A percentile compares a stretch with the other conserved stretches of the same genome.
Conservation (phyloP, 2,888 invertebrate genomes). For the Nomada flava region DNA sequence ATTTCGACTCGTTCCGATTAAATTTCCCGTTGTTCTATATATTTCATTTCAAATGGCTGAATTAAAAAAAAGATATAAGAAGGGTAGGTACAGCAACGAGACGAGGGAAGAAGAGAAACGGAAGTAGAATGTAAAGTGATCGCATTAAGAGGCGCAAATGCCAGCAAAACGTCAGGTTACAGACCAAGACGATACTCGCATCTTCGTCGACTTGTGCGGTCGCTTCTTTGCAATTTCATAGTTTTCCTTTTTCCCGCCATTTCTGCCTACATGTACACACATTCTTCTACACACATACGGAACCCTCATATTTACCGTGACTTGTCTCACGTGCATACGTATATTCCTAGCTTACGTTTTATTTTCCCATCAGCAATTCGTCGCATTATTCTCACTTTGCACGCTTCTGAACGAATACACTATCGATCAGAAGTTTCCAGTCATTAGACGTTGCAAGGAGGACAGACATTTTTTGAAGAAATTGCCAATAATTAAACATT, state of each 20-base stretch:
- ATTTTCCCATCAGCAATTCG: slow-evolving; percentile 29
- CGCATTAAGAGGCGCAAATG: slow-evolving; percentile 43
- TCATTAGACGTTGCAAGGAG: too few relatives aligned
- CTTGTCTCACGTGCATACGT: slow-evolving; percentile 28
- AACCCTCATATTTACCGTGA: neutral
- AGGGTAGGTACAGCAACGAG: neutral
- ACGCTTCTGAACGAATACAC: too few relatives aligned
- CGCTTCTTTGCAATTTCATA: slow-evolving; percentile 60
- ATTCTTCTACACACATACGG: neutral
- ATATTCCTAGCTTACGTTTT: slow-evolving; percentile 6
- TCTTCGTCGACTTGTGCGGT: slow-evolving; percentile 68
- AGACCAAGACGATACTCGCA: slow-evolving; percentile 32
- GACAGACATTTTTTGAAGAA: too few relatives aligned
- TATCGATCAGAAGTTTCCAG: too few relatives aligned
- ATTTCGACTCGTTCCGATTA: neutral
- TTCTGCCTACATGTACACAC: neutral
- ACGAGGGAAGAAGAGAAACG: slow-evolving; percentile 29
- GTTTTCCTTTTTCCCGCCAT: slow-evolving; percentile 60
- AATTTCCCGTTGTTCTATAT: neutral
- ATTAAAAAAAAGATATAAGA: neutral
- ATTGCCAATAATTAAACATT: too few relatives aligned
- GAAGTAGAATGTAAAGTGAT: slow-evolving; percentile 47
- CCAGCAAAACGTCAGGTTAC: slow-evolving; percentile 45
- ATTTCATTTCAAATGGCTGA: neutral
- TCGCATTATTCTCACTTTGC: too few relatives aligned